These are phyloP conservation scores for Sussaba pulchella DNA, from an alignment of 2,888 invertebrate species.

Conservation along the genomic window DNA sequence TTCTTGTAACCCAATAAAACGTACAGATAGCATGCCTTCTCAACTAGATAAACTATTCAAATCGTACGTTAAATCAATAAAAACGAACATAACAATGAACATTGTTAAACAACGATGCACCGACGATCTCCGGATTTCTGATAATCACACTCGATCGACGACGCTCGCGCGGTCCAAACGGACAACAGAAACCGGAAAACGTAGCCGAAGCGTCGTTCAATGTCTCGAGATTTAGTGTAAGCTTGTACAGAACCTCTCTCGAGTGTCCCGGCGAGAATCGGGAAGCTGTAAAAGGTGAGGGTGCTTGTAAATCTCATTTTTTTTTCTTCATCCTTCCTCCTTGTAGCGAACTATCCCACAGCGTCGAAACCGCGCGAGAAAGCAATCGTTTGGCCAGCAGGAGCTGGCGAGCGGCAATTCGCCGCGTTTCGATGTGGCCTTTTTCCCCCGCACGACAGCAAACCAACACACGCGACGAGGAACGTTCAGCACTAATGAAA, in stretches of 20 bases:
- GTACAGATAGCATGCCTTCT: too few relatives aligned
- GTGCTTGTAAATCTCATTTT: conserved; percentile 60
- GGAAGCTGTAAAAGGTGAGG: conserved; percentile 14
- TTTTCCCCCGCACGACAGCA: conserved; percentile 55
- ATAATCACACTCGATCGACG: conserved; percentile 63
- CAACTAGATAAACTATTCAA: too few relatives aligned
- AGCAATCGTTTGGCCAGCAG: conserved; percentile 15
- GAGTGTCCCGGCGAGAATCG: conserved; percentile 9
- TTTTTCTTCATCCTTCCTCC: conserved; percentile 50
- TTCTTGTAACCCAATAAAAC: too few relatives aligned
- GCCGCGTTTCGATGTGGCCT: neutral
- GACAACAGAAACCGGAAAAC: neutral
- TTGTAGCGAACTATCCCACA: conserved; percentile 25
- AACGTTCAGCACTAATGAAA: conserved; percentile 79
- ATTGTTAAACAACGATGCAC: too few relatives aligned
- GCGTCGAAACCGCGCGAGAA: conserved; percentile 17
- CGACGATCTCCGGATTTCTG: too few relatives aligned
- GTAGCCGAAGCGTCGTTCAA: neutral
- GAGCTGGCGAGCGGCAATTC: conserved; percentile 9
- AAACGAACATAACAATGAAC: too few relatives aligned
- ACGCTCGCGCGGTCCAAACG: conserved; percentile 41
- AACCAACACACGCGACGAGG: conserved; percentile 28
- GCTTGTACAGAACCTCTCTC: conserved; percentile 2
- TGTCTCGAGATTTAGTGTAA: conserved; percentile 47
- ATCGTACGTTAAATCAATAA: too few relatives aligned